phyloP scores from a whole-genome alignment of 2,888 invertebrate genomes.

The Amblyjoppa fuscipennis region DNA sequence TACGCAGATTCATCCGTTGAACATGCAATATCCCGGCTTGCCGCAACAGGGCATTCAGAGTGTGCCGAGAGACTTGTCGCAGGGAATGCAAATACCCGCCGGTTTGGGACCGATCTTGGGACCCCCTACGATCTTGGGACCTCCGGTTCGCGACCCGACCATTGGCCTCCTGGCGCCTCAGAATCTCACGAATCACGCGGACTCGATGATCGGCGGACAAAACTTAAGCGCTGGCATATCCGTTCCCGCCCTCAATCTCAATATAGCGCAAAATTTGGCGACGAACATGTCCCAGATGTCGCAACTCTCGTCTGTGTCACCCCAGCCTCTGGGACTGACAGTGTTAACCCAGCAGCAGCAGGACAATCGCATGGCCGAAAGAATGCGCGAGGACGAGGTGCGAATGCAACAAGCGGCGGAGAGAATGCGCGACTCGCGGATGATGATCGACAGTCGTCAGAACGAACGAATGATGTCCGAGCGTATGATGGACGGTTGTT shows the following conservation, averaged over 20 bases:
- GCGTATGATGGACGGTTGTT: constrained; percentile 64
- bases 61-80: constrained; percentile 82
- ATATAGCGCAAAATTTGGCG: constrained; percentile 82
- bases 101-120: constrained; percentile 65
- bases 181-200: constrained; percentile 69
- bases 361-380: constrained; percentile 76
- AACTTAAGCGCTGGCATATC: constrained; percentile 72
- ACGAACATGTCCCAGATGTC: constrained; percentile 80
- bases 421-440: constrained; percentile 60
- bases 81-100: constrained; percentile 77
- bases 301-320: constrained; percentile 78
- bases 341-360: constrained; percentile 76
- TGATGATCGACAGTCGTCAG: constrained; percentile 71
- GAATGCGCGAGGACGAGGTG: constrained; percentile 72
- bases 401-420: constrained; percentile 64
- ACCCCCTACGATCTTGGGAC: constrained; percentile 64
- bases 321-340: constrained; percentile 82
- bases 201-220: constrained; percentile 69
- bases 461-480: constrained; percentile 64
- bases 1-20: constrained; percentile 76
- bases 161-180: constrained; percentile 46
- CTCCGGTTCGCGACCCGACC: constrained; percentile 56
- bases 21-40: constrained; percentile 81
- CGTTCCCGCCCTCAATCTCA: constrained; percentile 81
- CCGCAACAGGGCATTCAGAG: constrained; percentile 77